Base-by-base conservation (phyloP, 2,113 vertebrate species). In the Tenrec ecaudatus region DNA sequence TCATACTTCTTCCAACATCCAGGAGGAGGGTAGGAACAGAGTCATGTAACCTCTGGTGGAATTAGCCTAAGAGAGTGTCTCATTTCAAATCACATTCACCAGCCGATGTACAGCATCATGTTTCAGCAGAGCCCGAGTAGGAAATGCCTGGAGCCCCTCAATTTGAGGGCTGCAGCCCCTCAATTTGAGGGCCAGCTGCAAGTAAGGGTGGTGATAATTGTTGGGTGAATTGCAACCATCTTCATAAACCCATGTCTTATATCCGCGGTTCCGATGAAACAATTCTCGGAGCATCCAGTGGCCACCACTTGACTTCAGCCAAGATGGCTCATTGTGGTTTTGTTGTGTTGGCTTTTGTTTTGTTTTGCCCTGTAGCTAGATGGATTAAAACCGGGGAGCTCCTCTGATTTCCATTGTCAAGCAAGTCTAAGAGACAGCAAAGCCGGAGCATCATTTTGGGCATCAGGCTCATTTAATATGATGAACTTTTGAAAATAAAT, bases 161-260 rank as follows among this genome's bases (percentile, higher is more conserved):
- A 43, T 93, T 94, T 86, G 16, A 85, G 64, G 36, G 66, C 90
- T n/a, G n/a, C n/a, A 96, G 25, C 64, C 73, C 81, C 53, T 91
- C 69, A 82, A 43, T 93, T 94, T 86, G 16, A 85, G 64, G 36
- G 66, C 90, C 38, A 77, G 31, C 69, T 90, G 33, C 47, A 16
- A 84, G 19, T 77, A 90, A 76, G 47, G 43, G 12, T 75, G 90
- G 43, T 64, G 14, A 53, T 82, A 84, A 81, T 86, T 14, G 88
- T 88, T 95, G 47, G 71, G 29, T 95, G n/a, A 84, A 90, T 64
- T 92, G 36, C 84, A 31, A 38, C 43, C 19, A 47, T 90, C 57
- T 94, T 96, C 92, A 81, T 83, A 88, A 94, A 96, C 96, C 73
- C 68, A 68, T 60, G 92, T 90, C 95, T 96, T 62, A 40, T 95